Evolutionary conservation across 2,888 invertebrate genomes (phyloP).

Genomic region (Microctonus hyperodae): DNA sequence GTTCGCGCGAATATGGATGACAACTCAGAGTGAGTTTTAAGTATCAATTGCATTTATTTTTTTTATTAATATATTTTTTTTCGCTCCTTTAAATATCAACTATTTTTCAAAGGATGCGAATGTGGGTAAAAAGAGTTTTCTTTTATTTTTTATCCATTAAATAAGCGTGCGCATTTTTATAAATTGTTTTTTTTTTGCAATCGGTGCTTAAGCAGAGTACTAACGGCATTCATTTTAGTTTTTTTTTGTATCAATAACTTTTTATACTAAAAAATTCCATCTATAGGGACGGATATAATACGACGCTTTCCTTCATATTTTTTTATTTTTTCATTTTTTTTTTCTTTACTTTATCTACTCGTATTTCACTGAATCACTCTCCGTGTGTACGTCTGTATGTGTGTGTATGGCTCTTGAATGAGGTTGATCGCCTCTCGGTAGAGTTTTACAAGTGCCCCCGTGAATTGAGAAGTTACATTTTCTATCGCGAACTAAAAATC

Average conservation of each 20-base stretch:
- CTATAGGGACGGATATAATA: constrained; percentile 62
- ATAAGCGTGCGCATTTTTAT: constrained; percentile 31
- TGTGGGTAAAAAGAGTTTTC: constrained; percentile 31
- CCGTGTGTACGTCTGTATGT: background rate
- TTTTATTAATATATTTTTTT: constrained; percentile 17
- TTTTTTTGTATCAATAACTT: constrained; percentile 30
- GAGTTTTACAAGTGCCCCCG: background rate
- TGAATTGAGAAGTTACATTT: background rate
- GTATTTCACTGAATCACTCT: background rate
- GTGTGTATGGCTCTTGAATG: background rate
- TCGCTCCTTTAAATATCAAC: constrained; percentile 32
- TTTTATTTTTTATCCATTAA: constrained; percentile 21
- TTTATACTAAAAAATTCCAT: constrained; percentile 50
- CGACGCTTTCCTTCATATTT: constrained; percentile 45
- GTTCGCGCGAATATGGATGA: constrained; percentile 16
- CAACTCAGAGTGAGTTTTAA: constrained; percentile 11
- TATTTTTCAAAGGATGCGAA: constrained; percentile 34
- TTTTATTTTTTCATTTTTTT: background rate
- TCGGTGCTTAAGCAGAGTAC: constrained; percentile 44
- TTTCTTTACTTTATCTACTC: constrained; percentile 1
- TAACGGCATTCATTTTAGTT: constrained; percentile 32
- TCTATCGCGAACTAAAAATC: background rate
- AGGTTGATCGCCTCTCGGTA: background rate
- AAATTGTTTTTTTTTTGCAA: constrained; percentile 34
- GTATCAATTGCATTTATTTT: constrained; percentile 19